A percentile compares a stretch with the other conserved stretches of the same genome.
phyloP scores from a whole-genome alignment of 2,113 vertebrate genomes.

The Balaeniceps rex region DNA sequence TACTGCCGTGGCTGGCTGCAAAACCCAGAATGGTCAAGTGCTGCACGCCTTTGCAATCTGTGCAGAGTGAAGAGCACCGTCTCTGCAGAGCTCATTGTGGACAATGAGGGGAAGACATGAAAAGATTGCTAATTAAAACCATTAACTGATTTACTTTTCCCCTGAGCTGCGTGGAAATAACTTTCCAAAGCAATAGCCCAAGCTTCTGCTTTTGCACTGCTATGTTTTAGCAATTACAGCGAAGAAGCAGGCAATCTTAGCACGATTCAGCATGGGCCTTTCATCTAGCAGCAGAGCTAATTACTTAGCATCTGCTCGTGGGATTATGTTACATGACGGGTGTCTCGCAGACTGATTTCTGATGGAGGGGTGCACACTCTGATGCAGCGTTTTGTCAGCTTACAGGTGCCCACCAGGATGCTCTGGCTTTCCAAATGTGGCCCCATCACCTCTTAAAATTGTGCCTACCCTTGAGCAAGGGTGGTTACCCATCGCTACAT shows the following conservation, averaged over 20 bases:
- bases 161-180: neutral
- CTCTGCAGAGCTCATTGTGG: neutral
- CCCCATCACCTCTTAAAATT: neutral
- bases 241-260: neutral
- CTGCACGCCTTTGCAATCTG: neutral
- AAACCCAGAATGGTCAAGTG: neutral
- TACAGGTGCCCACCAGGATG: neutral
- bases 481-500: neutral
- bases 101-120: neutral
- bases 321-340: neutral
- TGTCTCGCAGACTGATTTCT: neutral
- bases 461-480: neutral
- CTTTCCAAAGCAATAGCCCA: neutral
- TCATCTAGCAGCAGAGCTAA: neutral
- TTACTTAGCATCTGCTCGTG: neutral
- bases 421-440: neutral
- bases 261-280: neutral
- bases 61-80: neutral
- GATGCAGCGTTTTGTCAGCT: neutral
- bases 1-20: neutral
- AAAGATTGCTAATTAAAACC: constrained; percentile 18
- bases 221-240: neutral
- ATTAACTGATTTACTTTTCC: neutral
- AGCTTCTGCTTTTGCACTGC: neutral
- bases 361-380: neutral